Base-by-base conservation (phyloP, 2,888 invertebrate species). In the Meganola albula region DNA sequence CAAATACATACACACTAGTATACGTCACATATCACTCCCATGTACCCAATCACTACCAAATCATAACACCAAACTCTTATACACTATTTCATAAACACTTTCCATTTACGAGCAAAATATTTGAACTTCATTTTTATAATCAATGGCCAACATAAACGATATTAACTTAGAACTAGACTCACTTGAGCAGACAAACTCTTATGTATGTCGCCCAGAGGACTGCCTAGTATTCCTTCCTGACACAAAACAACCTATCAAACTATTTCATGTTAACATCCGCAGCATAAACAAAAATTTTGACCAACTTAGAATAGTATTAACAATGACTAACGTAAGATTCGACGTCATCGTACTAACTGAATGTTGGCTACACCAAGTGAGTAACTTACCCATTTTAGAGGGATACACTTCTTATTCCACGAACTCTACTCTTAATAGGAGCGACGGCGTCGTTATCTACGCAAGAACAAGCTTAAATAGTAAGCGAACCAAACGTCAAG, bases 131-230 rank as follows among this genome's bases (percentile, higher is more conserved):
- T 12, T 7, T 24, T 13, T 9, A 13, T 13, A 12, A 28, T n/a
- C 2, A 20, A 31, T 24, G 31, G 31, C 31, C 10, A 31, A 31
- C 7, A 31, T 24, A 24, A 24, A 31, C n/a, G 23, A 31, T 24
- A 31, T 31, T 2, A 31, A 24, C 11, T 11, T 18, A 11, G 31
- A 31, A n/a, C 24, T 31, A 9, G 31, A 31, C 9, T 16, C 24
- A 5, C 8, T 24, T 2, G 24, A 31, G 2, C n/a, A 7, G 1
- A 20, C 24, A 6, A 16, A n/a, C 2, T 18, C 31, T n/a, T 20
- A 31, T n/a, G 11, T 4, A 4, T 31, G 31, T 24, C 16, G 10
- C 6, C 31, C 31, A 10, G 12, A 31, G 11, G 31, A 31, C 24
- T 30, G 30, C 10, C 10, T 8, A 9, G 2, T n/a, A 8, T 30